Base-by-base conservation (phyloP, 2,113 vertebrate genomes). In the Seriola quinqueradiata region DNA sequence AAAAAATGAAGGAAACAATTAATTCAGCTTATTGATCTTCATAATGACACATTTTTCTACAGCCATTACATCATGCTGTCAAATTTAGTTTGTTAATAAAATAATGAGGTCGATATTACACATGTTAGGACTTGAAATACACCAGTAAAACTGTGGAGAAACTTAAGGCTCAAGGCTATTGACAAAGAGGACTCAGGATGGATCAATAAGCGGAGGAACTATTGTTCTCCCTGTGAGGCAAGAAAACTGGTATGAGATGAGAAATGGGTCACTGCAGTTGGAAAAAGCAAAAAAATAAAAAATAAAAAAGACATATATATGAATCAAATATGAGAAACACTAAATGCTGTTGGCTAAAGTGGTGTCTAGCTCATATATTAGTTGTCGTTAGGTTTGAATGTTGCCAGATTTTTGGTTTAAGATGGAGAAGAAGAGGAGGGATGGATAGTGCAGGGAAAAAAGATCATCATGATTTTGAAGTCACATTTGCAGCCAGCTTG, bases 151-250 rank as follows among this genome's bases (percentile, higher is more conserved):
- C 17, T 36, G 23, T 2, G 16, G 55, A 21, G 54, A 67, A 40
- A 34, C 40, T 34, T 25, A 7, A 14, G 80, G 59, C 2, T 2
- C 25, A 28, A 28, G 25, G 25, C 0, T 55, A 61, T 67, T 40
- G 84, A 82, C 54, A 10, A n/a, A 44, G 42, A 21, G 59, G 70
- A n/a, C 66, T 60, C 23, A 19, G 52, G 54, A 32, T 1, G 44
- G 75, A 82, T 86, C 60, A 4, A 82, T 86, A 7, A 59, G 34
- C 57, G 69, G 64, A 60, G 14, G 63, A 52, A 60, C 14, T 21
- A 12, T 59, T 48, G 25, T 46, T 40, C 58, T 50, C 76, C n/a
- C 42, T 4, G 59, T 14, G 46, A 48, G 48, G 70, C n/a, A 11
- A 65, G 64, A 70, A 52, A 54, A 4, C 7, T 28, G 38, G 61